Evolutionary conservation across 2,888 invertebrate species (phyloP), one percentile per base, ranked within the genome.

Genomic region (Helleia helle): DNA sequence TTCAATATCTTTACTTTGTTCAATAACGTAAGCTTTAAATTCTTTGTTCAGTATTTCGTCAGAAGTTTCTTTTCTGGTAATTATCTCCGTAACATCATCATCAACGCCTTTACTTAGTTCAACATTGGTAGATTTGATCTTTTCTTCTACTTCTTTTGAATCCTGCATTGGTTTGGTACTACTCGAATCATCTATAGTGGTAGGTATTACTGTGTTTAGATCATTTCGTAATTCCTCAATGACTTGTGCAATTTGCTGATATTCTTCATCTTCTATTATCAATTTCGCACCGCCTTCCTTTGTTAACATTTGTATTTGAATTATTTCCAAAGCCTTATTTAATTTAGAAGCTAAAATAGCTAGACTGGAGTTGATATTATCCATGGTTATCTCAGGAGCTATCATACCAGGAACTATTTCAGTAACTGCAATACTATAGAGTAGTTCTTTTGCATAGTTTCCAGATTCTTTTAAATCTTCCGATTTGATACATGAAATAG

Each of bases 151-250:
- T n/a, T n/a, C n/a, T n/a, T n/a, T n/a, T n/a, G n/a, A n/a, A n/a
- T 31, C 31, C 18, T 31, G 11, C 6, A 11, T 7, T 7, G 9
- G 4, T 1, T 18, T 31, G 6, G 9, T 11, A 11, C 3, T 7
- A 17, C 7, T n/a, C n/a, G 9, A 4, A 6, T 40, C 17, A 1
- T 37, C 8, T 8, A 28, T 9, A 8, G 28, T n/a, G 15, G 15
- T 29, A 14, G 22, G 45, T 2, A 62, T 63, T 1, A 71, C 59
- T 11, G 59, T 57, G 0, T 52, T 51, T 51, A 79, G 64, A 47
- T 74, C 67, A 31, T 63, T 58, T 55, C 72, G 68, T 43, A 80
- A 48, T 40, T 67, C 63, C 8, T 62, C 52, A 17, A 73, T 65
- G 3, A 62, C 56, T 52, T 59, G 50, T 26, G 58, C 55, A 12